Conservation (phyloP, 2,113 vertebrate genomes). For the Nannobrachium achirus region DNA sequence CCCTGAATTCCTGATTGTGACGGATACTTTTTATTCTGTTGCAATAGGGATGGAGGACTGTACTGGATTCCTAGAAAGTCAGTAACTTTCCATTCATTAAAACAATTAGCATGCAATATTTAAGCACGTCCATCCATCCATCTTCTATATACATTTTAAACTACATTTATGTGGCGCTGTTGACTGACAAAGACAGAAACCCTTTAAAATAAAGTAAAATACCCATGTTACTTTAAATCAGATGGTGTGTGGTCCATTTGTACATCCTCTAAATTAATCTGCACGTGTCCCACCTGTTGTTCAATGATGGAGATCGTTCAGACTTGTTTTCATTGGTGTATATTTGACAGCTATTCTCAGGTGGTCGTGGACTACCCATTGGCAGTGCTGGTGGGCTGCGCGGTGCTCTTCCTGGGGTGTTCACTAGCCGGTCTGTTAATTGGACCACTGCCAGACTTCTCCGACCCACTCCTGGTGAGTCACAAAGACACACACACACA, state of each 20-base stretch:
- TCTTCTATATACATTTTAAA: not conserved
- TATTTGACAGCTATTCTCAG: conserved; percentile 87
- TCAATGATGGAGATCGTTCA: not conserved
- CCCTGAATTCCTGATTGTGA: not conserved
- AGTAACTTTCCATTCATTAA: conserved; percentile 48
- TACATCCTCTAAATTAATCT: not conserved
- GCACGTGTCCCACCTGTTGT: not conserved
- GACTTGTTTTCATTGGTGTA: conserved; percentile 34
- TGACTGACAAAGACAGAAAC: not conserved
- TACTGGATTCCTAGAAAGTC: conserved; percentile 91
- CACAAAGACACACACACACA: not conserved
- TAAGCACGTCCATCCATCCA: not conserved
- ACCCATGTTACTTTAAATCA: no score
- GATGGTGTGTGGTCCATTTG: no score
- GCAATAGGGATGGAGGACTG: conserved; percentile 86
- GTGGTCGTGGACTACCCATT: conserved; percentile 88
- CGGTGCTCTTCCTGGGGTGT: conserved; percentile 80
- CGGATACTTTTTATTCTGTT: conserved; percentile 38
- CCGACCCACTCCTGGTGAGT: conserved; percentile 91
- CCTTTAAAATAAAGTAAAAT: not conserved
- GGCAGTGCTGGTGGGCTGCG: conserved; percentile 82
- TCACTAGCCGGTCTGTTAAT: conserved; percentile 87
- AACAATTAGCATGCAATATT: not conserved
- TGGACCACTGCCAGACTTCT: conserved; percentile 90
- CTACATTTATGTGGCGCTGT: not conserved